A percentile compares a stretch with the other conserved stretches of the same genome.
These are phyloP conservation scores for Odiellus spinosus DNA, from an alignment of 2,888 invertebrate genomes.

Conservation along the genomic window DNA sequence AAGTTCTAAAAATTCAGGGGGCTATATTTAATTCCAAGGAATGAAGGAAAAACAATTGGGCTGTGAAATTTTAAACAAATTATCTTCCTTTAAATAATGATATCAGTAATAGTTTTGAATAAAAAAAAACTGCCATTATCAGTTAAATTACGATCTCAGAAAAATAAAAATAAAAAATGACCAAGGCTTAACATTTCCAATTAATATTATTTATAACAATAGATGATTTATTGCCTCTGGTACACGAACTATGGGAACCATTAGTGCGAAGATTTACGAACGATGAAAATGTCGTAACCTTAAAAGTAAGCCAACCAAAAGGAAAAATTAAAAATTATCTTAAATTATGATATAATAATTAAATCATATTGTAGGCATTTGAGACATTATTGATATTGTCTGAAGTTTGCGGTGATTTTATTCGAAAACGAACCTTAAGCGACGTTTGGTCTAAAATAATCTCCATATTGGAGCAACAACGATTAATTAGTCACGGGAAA, in stretches of 20 bases:
- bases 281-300: conserved; percentile 8
- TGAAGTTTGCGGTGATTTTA: conserved; percentile 11
- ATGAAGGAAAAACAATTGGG: no score
- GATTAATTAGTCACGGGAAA: background rate
- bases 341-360: no score
- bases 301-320: conserved; percentile 3
- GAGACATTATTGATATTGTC: conserved; percentile 10
- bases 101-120: no score
- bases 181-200: no score
- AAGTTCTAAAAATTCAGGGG: no score
- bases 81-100: no score
- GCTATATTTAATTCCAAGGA: no score
- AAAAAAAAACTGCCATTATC: no score
- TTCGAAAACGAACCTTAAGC: conserved; percentile 6
- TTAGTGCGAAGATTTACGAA: conserved; percentile 8
- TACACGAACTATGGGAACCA: conserved; percentile 14
- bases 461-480: conserved; percentile 4
- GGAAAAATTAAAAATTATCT: background rate
- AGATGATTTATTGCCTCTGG: conserved; percentile 7
- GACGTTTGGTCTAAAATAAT: conserved; percentile 12
- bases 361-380: conserved; percentile 4
- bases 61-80: no score
- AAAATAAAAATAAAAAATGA: no score
- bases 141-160: no score
- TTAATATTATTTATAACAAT: no score